A percentile compares a stretch with the other conserved stretches of the same genome.
Conservation (phyloP, 2,797 vertebrate genomes). For the Danio kyathit region DNA sequence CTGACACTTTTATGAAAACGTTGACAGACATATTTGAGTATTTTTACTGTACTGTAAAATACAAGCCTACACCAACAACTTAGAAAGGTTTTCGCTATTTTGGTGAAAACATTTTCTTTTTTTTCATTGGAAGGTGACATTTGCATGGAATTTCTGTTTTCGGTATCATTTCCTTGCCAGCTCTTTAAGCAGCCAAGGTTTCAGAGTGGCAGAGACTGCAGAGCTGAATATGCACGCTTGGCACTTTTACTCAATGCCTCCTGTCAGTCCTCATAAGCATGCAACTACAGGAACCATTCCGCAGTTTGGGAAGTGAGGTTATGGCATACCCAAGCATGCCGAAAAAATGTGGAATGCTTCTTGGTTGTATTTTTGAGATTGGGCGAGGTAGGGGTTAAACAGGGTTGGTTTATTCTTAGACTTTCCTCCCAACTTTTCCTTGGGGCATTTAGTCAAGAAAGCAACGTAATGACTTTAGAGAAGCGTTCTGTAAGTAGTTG, state of each 20-base stretch:
- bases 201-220: conserved; percentile 50
- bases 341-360: background rate
- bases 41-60: too few species aligned
- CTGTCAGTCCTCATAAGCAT: conserved; percentile 54
- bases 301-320: conserved; percentile 8
- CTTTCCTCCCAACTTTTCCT: conserved; percentile 28
- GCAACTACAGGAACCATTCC: conserved; percentile 16
- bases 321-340: background rate
- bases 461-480: conserved; percentile 49
- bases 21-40: too few species aligned
- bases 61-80: too few species aligned
- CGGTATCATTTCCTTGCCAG: background rate
- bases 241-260: conserved; percentile 61
- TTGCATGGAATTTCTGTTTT: background rate
- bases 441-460: conserved; percentile 49
- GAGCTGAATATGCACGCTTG: conserved; percentile 70
- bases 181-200: conserved; percentile 5
- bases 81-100: too few species aligned
- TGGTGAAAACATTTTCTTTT: too few species aligned
- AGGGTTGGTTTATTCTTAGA: conserved; percentile 44
- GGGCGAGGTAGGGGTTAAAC: conserved; percentile 9
- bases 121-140: too few species aligned
- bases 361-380: background rate
- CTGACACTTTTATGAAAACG: too few species aligned
- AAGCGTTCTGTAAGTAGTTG: conserved; percentile 32